phyloP scores from a whole-genome alignment of 2,113 vertebrate species.

The Butorides virescens region DNA sequence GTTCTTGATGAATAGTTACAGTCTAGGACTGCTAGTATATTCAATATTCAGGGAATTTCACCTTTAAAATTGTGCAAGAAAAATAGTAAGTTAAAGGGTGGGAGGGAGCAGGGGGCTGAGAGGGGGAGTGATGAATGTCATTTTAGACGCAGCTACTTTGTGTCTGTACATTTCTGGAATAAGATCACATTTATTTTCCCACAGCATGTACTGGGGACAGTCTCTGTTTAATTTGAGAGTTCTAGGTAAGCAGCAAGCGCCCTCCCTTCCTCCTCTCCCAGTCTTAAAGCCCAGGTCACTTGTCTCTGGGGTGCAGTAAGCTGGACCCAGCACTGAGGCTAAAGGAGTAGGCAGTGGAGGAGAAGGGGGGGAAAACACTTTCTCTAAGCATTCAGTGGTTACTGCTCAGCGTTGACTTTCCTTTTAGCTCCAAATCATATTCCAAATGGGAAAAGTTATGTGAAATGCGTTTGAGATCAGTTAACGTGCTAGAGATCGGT shows the following conservation, averaged over 20 bases:
- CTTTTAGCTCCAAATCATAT: neutral
- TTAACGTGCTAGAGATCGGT: neutral
- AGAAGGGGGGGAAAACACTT: neutral
- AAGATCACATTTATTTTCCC: neutral
- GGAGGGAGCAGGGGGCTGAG: neutral
- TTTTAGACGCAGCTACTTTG: neutral
- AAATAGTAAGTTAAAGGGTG: neutral
- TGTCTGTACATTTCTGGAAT: neutral
- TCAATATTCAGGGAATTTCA: neutral
- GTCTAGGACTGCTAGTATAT: neutral
- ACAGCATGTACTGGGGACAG: neutral
- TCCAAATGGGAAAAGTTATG: accelerated
- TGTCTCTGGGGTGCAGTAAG: neutral
- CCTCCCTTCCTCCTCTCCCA: neutral
- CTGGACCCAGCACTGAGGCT: neutral
- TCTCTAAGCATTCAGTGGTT: neutral
- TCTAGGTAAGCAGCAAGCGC: neutral
- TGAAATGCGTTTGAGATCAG: neutral
- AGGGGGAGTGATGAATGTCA: neutral
- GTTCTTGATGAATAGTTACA: neutral
- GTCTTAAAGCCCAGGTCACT: neutral
- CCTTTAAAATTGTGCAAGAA: neutral
- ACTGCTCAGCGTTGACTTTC: neutral
- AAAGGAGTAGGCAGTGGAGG: neutral
- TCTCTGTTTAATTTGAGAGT: neutral